phyloP scores from a whole-genome alignment of 2,113 vertebrate species.

The Empidonax traillii region DNA sequence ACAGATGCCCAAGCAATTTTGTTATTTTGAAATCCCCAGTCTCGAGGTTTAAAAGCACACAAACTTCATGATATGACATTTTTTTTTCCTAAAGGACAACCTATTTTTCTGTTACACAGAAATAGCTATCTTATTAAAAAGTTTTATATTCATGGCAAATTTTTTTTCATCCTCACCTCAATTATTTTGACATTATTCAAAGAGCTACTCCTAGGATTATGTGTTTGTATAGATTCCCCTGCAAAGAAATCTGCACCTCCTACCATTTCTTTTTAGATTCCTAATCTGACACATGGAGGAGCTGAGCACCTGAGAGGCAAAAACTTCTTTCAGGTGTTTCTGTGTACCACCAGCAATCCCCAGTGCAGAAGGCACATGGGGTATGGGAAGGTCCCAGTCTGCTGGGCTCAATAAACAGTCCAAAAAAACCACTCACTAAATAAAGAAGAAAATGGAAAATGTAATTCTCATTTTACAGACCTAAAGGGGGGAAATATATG shows the following conservation, averaged over 20 bases:
- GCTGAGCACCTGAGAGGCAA: neutral
- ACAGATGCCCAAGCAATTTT: neutral
- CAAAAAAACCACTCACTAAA: neutral
- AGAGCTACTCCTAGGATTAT: neutral
- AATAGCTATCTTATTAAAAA: neutral
- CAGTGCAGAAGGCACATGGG: neutral
- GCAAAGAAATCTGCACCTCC: neutral
- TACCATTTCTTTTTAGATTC: neutral
- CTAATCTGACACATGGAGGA: rapidly evolving
- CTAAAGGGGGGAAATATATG: neutral
- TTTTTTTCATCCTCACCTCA: neutral
- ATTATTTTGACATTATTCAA: neutral
- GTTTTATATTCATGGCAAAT: neutral
- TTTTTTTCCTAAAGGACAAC: neutral
- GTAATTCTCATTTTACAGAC: neutral
- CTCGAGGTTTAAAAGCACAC: neutral
- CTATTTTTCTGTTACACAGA: neutral
- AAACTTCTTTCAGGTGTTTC: neutral
- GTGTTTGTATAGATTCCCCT: neutral
- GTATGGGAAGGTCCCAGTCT: neutral
- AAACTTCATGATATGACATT: neutral
- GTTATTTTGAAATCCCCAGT: neutral
- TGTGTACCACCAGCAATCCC: neutral
- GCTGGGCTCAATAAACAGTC: neutral
- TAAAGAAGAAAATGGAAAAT: neutral